Percentiles rank a stretch among this genome's conserved stretches.
Conservation (phyloP, 2,888 invertebrate genomes). For the Eupithecia dodoneata region DNA sequence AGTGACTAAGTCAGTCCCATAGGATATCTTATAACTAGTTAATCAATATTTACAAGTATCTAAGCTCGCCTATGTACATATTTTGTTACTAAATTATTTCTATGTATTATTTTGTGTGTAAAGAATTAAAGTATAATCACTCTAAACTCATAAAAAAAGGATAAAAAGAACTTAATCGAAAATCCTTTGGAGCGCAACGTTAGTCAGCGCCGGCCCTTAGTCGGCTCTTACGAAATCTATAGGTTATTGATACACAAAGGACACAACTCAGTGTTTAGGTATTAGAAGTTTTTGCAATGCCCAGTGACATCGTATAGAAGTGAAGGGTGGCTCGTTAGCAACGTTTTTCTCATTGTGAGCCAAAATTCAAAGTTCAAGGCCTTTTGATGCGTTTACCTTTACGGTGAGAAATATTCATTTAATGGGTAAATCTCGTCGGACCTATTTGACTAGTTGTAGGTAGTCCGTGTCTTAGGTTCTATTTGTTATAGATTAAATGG, state of each 20-base stretch:
- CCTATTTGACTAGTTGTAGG: background rate
- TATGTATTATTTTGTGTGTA: too few species aligned
- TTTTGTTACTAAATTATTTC: too few species aligned
- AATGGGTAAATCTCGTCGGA: conserved; percentile 34
- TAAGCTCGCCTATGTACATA: too few species aligned
- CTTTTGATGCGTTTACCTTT: conserved; percentile 45
- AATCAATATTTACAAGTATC: too few species aligned
- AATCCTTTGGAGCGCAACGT: too few species aligned
- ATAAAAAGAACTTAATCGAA: too few species aligned
- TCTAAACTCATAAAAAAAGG: too few species aligned
- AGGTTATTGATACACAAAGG: background rate
- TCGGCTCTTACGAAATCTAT: too few species aligned
- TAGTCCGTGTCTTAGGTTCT: background rate
- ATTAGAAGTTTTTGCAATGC: conserved; percentile 46
- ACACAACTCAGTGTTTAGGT: conserved; percentile 10
- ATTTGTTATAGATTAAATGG: background rate
- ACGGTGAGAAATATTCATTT: conserved; percentile 35
- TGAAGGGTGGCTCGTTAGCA: conserved; percentile 70
- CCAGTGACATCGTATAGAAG: conserved; percentile 65
- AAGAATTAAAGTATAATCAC: too few species aligned
- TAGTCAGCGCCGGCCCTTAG: too few species aligned
- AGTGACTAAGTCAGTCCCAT: too few species aligned
- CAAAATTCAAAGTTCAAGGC: conserved; percentile 67
- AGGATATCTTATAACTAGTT: too few species aligned
- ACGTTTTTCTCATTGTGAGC: conserved; percentile 70